These are phyloP conservation scores for Ceyx cyanopectus DNA, from an alignment of 2,113 vertebrate species.

Conservation along the genomic window DNA sequence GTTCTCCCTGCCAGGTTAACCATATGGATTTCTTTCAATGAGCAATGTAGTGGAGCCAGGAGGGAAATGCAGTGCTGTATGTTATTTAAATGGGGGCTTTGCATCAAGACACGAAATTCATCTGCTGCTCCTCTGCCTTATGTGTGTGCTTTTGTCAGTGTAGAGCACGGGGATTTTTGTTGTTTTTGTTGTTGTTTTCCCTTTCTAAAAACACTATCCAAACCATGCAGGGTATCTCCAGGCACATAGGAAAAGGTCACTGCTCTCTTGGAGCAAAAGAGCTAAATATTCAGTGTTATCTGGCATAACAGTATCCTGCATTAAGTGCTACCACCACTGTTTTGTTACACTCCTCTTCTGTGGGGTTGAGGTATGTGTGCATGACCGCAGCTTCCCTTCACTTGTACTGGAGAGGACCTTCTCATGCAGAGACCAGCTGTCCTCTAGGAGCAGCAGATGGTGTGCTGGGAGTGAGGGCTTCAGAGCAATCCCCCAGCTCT, in stretches of 20 bases:
- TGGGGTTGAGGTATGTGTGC: neutral
- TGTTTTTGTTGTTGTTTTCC: neutral
- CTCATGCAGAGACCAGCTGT: neutral
- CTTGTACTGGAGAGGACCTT: neutral
- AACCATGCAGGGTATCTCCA: neutral
- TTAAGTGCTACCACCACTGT: neutral
- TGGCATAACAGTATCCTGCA: neutral
- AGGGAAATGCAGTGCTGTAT: neutral
- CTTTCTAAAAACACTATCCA: neutral
- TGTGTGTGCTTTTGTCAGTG: neutral
- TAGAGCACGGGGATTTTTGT: neutral
- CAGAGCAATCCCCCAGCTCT: neutral
- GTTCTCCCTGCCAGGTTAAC: constrained; percentile 8
- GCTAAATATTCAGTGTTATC: neutral
- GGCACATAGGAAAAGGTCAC: neutral
- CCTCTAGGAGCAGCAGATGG: neutral
- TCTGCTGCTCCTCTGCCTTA: neutral
- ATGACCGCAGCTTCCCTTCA: neutral
- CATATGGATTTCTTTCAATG: constrained; percentile 15
- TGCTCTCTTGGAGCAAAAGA: neutral
- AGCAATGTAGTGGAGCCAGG: neutral
- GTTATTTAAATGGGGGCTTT: constrained; percentile 34
- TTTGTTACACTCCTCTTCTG: neutral
- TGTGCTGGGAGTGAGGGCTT: neutral
- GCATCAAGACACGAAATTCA: constrained; percentile 19